A percentile compares a stretch with the other conserved stretches of the same genome.
phyloP scores from a whole-genome alignment of 2,888 invertebrate genomes.

The Heteropelma amictum region DNA sequence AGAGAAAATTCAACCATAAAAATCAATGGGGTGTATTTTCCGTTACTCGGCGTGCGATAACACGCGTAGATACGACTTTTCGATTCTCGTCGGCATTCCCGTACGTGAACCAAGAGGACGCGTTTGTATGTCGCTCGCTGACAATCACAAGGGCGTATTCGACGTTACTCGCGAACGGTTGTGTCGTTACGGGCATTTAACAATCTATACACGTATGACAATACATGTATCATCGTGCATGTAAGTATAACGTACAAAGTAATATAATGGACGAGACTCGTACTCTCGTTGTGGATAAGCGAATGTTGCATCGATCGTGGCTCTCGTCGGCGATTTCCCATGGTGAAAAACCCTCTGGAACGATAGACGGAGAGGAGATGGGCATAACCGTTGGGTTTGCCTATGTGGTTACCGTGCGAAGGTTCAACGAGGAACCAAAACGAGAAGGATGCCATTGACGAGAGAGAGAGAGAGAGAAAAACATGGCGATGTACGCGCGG shows the following conservation, averaged over 20 bases:
- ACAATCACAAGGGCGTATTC: too few species aligned
- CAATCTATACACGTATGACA: not conserved
- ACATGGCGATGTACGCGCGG: conserved; percentile 32
- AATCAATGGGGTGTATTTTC: too few species aligned
- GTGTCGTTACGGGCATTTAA: too few species aligned
- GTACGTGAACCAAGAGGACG: too few species aligned
- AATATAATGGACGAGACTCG: conserved; percentile 12
- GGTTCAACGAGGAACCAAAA: conserved; percentile 26
- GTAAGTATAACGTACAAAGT: not conserved
- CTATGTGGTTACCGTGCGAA: conserved; percentile 25
- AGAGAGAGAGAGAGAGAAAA: conserved; percentile 49
- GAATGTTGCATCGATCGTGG: conserved; percentile 60
- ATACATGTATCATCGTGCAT: too few species aligned
- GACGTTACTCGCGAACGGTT: too few species aligned
- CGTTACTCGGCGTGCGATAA: too few species aligned
- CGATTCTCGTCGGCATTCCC: too few species aligned
- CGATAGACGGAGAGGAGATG: conserved; percentile 32
- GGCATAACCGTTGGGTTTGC: conserved; percentile 35
- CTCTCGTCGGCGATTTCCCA: conserved; percentile 55
- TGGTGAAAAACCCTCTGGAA: conserved; percentile 17
- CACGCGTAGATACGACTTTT: too few species aligned
- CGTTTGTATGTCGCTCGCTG: too few species aligned
- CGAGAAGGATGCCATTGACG: not conserved
- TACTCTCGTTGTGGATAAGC: conserved; percentile 60
- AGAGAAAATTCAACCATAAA: too few species aligned